A percentile compares a stretch with the other conserved stretches of the same genome.
Evolutionary conservation across 2,888 invertebrate species (phyloP).

Genomic region (Tromatobia lineatoria): DNA sequence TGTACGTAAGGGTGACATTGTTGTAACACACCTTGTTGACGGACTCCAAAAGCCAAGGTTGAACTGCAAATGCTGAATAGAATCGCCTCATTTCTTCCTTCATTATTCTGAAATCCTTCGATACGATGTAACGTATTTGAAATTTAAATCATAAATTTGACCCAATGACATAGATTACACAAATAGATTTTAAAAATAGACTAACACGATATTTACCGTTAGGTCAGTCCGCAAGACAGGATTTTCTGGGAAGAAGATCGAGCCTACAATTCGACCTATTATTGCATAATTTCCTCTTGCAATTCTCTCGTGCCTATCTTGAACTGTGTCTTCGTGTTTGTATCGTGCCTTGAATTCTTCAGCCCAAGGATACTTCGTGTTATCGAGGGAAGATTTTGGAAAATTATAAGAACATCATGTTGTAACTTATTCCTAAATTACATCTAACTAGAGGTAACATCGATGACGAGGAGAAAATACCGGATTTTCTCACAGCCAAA

Average conservation of each 20-base stretch:
- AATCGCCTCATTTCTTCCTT: constrained; percentile 69
- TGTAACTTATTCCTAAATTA: background rate
- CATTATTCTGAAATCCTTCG: constrained; percentile 79
- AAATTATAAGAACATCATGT: constrained; percentile 52
- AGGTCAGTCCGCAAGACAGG: constrained; percentile 42
- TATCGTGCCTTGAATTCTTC: constrained; percentile 61
- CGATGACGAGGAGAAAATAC: no score
- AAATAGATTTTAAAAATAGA: no score
- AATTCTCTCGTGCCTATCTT: constrained; percentile 71
- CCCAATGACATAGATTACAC: no score
- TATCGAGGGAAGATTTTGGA: constrained; percentile 21
- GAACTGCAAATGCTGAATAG: constrained; percentile 78
- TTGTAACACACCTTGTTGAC: constrained; percentile 75
- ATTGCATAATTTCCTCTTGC: constrained; percentile 76
- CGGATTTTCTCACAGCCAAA: no score
- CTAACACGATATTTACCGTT: background rate
- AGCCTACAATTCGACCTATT: constrained; percentile 75
- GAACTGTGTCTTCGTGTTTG: constrained; percentile 48
- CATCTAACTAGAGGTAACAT: no score
- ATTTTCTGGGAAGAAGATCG: constrained; percentile 78
- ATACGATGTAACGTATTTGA: constrained; percentile 51
- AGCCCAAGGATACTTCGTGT: background rate
- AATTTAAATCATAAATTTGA: constrained; percentile 61
- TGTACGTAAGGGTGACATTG: background rate
- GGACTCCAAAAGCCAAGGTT: constrained; percentile 80